phyloP scores from a whole-genome alignment of 2,113 vertebrate species.

The Bubo blakistoni region DNA sequence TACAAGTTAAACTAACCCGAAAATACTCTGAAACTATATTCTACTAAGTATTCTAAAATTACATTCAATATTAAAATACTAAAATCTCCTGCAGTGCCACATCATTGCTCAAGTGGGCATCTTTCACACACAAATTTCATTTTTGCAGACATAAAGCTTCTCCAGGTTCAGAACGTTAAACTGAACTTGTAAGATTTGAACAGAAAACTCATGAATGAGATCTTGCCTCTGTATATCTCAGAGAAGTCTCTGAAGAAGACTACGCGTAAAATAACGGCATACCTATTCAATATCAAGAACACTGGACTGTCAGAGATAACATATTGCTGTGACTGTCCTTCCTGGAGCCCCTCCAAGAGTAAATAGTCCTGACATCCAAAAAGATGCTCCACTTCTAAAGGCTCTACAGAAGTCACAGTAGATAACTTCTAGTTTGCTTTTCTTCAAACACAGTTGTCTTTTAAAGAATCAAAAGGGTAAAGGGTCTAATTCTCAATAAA shows the following conservation, averaged over 20 bases:
- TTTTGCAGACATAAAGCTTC: not conserved
- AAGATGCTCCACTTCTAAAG: not conserved
- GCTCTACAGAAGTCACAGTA: not conserved
- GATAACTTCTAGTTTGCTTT: not conserved
- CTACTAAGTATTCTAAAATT: not conserved
- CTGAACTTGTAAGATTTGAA: not conserved
- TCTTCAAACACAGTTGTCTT: not conserved
- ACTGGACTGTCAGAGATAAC: not conserved
- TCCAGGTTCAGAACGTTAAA: not conserved
- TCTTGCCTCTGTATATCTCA: not conserved
- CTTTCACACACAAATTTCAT: not conserved
- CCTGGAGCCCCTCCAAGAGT: not conserved
- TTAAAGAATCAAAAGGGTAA: not conserved
- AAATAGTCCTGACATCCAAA: not conserved
- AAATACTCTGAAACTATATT: not conserved
- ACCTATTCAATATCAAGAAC: not conserved
- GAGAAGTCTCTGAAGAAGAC: not conserved
- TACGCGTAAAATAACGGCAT: not conserved
- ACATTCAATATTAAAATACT: not conserved
- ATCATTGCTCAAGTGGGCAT: not conserved
- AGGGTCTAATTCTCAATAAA: not conserved
- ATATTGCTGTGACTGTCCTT: not conserved
- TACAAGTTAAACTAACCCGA: not conserved
- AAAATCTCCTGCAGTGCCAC: not conserved
- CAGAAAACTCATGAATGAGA: not conserved